Base-by-base conservation (phyloP, 2,888 invertebrate species). In the Schizaphis graminum region DNA sequence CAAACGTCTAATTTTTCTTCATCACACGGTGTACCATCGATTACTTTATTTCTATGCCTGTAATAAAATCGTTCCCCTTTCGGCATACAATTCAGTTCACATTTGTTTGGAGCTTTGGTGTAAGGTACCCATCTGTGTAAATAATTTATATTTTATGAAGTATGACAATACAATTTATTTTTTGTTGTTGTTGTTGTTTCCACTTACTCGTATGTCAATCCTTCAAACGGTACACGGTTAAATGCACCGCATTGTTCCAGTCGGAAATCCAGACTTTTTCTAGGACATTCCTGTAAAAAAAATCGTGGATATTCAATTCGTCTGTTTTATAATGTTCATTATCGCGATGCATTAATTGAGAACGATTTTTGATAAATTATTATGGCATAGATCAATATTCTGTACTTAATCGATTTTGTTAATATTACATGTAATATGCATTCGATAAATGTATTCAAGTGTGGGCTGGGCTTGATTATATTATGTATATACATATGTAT, bases 31-130 rank as follows among this genome's bases (percentile, higher is more conserved):
- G 98, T 98, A 85, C 98, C 97, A 96, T 99, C 98, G 95, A 97
- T 96, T 95, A 99, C 98, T 96, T 97, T 97, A 95, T 97, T 96
- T 95, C 97, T 97, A 95, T 98, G 98, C 41, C 98, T 97, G 96
- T 98, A 98, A 96, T 99, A 99, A 96, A 99, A 99, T 95, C 98
- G 97, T 96, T 98, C 98, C 1, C 98, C 98, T 94, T 97, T 97
- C 0, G 99, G 99, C 98, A 98, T 98, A 96, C 99, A 99, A 96
- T 98, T 99, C 95, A 99, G 96, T 96, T 99, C 99, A 96, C 99
- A 99, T 49, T 98, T 98, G 96, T 98, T 98, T 28, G 97, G 97
- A 8, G 98, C 98, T 95, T 98, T 98, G 86, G 97, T 98, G 96
- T 98, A 98, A 0, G 98, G 98, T 94, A 98, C 97, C 98, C 98